Percentiles rank a stretch among this genome's conserved stretches.
These are phyloP conservation scores for Amazonetta brasiliensis DNA, from an alignment of 2,797 vertebrate genomes.

Conservation along the genomic window DNA sequence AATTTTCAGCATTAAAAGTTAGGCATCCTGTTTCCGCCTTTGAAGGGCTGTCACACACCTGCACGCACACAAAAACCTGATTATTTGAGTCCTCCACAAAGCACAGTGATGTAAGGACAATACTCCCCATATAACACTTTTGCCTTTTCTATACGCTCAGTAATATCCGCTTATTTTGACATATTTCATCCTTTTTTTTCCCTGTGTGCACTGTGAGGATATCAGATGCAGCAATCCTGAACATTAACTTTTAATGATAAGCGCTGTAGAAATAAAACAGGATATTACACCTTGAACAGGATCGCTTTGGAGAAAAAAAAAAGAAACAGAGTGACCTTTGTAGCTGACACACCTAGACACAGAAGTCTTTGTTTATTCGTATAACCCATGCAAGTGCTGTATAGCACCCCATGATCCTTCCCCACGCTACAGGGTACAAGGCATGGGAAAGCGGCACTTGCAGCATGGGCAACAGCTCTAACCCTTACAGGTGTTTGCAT, in stretches of 20 bases:
- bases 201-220: background rate
- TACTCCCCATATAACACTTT: background rate
- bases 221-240: background rate
- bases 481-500: background rate
- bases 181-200: background rate
- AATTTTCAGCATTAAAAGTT: slow-evolving; percentile 36
- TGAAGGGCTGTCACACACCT: background rate
- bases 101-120: background rate
- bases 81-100: background rate
- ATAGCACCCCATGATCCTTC: background rate
- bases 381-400: background rate
- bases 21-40: background rate
- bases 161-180: background rate
- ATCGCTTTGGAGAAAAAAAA: background rate
- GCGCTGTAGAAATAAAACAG: background rate
- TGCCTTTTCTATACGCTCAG: background rate
- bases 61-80: fast-evolving
- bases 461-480: background rate
- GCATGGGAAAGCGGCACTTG: fast-evolving
- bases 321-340: background rate
- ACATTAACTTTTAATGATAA: background rate
- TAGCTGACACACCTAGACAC: slow-evolving; percentile 2
- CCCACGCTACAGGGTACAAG: fast-evolving
- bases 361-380: background rate
- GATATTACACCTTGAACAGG: slow-evolving; percentile 25